phyloP scores from a whole-genome alignment of 2,888 invertebrate genomes.

The Dorcus parallelipipedus region DNA sequence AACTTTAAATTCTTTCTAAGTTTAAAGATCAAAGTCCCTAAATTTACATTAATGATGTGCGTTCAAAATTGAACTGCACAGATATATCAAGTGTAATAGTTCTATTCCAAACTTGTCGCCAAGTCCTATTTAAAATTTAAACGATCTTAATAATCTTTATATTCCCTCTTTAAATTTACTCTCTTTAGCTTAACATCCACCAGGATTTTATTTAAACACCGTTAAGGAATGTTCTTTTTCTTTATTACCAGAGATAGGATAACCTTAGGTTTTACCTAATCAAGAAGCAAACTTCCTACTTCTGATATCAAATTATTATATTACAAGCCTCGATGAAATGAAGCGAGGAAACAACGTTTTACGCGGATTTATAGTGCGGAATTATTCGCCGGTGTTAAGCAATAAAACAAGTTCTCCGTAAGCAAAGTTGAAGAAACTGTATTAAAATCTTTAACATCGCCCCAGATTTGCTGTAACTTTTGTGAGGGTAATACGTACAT shows the following conservation, averaged over 20 bases:
- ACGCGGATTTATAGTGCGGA: too few relatives aligned
- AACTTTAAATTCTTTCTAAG: conserved; percentile 34
- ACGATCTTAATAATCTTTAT: background rate
- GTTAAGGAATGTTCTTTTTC: background rate
- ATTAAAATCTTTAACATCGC: too few relatives aligned
- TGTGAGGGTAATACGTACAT: too few relatives aligned
- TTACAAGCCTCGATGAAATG: background rate
- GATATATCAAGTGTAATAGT: conserved; percentile 34
- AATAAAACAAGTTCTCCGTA: too few relatives aligned
- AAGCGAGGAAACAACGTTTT: too few relatives aligned
- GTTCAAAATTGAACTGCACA: conserved; percentile 34
- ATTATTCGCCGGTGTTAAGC: too few relatives aligned
- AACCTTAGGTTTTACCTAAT: too few relatives aligned
- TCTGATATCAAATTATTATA: background rate
- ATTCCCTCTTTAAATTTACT: background rate
- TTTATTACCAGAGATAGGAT: too few relatives aligned
- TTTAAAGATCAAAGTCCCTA: conserved; percentile 35
- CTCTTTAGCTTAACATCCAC: background rate
- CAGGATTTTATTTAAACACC: background rate
- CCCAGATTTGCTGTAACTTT: too few relatives aligned
- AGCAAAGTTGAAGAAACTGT: too few relatives aligned
- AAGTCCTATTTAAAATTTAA: conserved; percentile 26
- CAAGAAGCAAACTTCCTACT: too few relatives aligned
- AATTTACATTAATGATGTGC: conserved; percentile 38
- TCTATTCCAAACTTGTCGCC: conserved; percentile 35